Evolutionary conservation across 2,888 invertebrate species (phyloP).

Genomic region (Caenorhabditis japonica): DNA sequence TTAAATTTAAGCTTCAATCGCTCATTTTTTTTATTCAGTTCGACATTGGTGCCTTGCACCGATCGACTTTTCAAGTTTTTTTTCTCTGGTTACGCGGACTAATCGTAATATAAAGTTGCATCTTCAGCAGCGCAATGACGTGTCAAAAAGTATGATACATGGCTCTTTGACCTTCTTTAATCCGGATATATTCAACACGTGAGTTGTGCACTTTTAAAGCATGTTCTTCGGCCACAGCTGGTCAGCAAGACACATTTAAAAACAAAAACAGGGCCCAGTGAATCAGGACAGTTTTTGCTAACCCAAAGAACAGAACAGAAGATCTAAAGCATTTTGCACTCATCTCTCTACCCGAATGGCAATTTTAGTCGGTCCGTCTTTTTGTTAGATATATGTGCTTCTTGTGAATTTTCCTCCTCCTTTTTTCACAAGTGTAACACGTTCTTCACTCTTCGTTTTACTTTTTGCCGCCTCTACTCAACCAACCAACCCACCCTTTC

Average conservation of each 20-base stretch:
- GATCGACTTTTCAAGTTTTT: not conserved
- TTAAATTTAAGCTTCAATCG: too few relatives aligned
- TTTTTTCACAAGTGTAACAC: conserved; percentile 12
- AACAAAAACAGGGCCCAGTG: not conserved
- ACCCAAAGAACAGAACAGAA: not conserved
- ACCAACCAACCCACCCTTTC: not conserved
- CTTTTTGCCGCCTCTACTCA: conserved; percentile 5
- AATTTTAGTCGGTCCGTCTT: too few relatives aligned
- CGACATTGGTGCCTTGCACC: not conserved
- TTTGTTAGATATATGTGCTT: too few relatives aligned
- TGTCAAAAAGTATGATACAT: too few relatives aligned
- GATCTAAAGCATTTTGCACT: conserved; percentile 29
- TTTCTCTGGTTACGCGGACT: not conserved
- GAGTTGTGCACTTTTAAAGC: conserved; percentile 3
- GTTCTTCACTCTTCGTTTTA: conserved; percentile 19
- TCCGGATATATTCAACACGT: conserved; percentile 14
- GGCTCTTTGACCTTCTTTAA: not conserved
- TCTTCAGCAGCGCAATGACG: too few relatives aligned
- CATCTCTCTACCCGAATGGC: too few relatives aligned
- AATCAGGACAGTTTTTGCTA: not conserved
- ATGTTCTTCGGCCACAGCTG: too few relatives aligned
- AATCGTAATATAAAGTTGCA: too few relatives aligned
- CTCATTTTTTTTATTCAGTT: conserved; percentile 1
- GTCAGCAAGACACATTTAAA: not conserved
- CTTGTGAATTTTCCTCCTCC: conserved; percentile 5